A percentile compares a stretch with the other conserved stretches of the same genome.
Evolutionary conservation across 2,113 vertebrate species (phyloP).

Genomic region (Oryzias celebensis): DNA sequence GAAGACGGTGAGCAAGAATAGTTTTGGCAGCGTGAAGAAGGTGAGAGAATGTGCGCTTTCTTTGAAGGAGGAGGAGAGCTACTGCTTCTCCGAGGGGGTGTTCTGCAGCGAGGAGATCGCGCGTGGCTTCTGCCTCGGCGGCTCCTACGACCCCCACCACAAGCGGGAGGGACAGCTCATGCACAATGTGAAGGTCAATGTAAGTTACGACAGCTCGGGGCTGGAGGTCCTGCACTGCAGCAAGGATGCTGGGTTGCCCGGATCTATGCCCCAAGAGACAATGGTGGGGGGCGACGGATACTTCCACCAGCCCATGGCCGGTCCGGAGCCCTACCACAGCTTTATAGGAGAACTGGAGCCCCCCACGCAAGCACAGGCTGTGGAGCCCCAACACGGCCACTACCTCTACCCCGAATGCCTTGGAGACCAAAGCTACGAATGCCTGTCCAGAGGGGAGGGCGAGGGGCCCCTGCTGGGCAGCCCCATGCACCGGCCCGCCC

Average conservation of each 20-base stretch:
- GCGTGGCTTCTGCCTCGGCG: slow-evolving; percentile 74
- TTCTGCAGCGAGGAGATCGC: slow-evolving; percentile 80
- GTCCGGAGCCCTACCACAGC: slow-evolving; percentile 78
- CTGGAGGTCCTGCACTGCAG: slow-evolving; percentile 74
- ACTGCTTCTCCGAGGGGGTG: slow-evolving; percentile 78
- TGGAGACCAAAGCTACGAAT: slow-evolving; percentile 80
- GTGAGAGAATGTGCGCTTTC: slow-evolving; percentile 79
- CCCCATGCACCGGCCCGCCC: slow-evolving; percentile 72
- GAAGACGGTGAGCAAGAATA: slow-evolving; percentile 76
- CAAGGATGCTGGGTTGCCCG: slow-evolving; percentile 73
- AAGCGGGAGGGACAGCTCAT: slow-evolving; percentile 77
- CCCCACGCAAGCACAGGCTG: slow-evolving; percentile 69
- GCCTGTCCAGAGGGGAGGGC: slow-evolving; percentile 78
- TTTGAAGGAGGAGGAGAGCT: slow-evolving; percentile 82
- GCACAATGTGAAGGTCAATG: slow-evolving; percentile 75
- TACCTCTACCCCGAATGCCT: slow-evolving; percentile 83
- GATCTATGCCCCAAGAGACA: slow-evolving; percentile 72
- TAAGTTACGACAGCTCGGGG: slow-evolving; percentile 73
- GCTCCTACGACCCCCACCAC: slow-evolving; percentile 73
- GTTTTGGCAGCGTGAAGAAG: slow-evolving; percentile 73
- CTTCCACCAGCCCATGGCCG: slow-evolving; percentile 74
- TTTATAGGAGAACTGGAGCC: slow-evolving; percentile 78
- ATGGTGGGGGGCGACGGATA: slow-evolving; percentile 72
- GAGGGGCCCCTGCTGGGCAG: slow-evolving; percentile 70
- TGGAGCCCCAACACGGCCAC: slow-evolving; percentile 77